Evolutionary conservation across 2,113 vertebrate genomes (phyloP).

Genomic region (Nothoprocta perdicaria): DNA sequence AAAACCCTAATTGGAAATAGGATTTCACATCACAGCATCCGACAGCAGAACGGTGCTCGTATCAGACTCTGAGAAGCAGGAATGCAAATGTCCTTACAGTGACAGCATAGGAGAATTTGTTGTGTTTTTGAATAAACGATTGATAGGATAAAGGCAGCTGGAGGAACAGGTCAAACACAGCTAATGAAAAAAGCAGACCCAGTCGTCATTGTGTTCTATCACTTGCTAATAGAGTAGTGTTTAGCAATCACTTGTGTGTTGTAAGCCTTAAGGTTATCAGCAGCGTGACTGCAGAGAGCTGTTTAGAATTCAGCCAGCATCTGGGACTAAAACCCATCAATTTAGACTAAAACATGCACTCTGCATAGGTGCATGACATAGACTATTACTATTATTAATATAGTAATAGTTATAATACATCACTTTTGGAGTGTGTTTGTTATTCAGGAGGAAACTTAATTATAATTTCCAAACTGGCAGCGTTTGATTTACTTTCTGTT

Average conservation of each 20-base stretch:
- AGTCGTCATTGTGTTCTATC: background rate
- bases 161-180: conserved; percentile 8
- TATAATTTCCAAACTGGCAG: conserved; percentile 50
- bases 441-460: conserved; percentile 63
- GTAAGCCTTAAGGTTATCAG: conserved; percentile 69
- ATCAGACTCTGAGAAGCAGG: background rate
- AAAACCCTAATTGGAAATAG: background rate
- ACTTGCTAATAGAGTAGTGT: conserved; percentile 33
- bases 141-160: background rate
- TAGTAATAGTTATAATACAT: conserved; percentile 54
- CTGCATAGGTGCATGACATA: conserved; percentile 48
- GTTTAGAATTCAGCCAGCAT: conserved; percentile 51
- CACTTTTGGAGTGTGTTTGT: conserved; percentile 29
- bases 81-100: background rate
- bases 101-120: conserved; percentile 28
- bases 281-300: conserved; percentile 56
- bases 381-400: conserved; percentile 47
- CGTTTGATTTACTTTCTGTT: conserved; percentile 61
- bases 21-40: background rate
- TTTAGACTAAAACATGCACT: conserved; percentile 30
- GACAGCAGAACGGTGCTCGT: background rate
- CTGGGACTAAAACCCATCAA: conserved; percentile 31
- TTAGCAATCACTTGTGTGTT: conserved; percentile 36
- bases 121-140: conserved; percentile 31
- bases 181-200: conserved; percentile 15